Percentiles rank a stretch among this genome's conserved stretches.
phyloP scores from a whole-genome alignment of 2,888 invertebrate species.

The Diogma glabrata region DNA sequence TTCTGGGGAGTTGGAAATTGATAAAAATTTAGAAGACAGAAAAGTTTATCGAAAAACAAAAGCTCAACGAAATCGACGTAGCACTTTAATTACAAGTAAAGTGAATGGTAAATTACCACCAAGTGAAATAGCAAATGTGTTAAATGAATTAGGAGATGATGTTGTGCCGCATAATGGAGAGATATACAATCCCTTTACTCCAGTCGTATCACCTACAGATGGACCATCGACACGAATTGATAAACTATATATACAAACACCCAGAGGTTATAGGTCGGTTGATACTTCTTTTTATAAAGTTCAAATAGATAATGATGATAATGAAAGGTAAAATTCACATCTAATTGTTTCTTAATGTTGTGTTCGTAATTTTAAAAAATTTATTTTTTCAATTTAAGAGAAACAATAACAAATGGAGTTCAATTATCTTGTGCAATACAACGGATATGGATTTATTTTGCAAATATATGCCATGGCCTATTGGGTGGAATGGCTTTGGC shows the following conservation, averaged over 20 bases:
- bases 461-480: conserved; percentile 44
- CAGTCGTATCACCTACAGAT: conserved; percentile 37
- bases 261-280: conserved; percentile 37
- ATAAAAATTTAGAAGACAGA: conserved; percentile 35
- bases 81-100: conserved; percentile 32
- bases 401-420: conserved; percentile 24
- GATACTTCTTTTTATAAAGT: conserved; percentile 36
- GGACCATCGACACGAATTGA: conserved; percentile 35
- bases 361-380: background rate
- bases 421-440: conserved; percentile 38
- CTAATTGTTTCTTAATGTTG: no score
- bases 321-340: conserved; percentile 24
- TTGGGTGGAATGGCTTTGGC: conserved; percentile 41
- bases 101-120: conserved; percentile 32
- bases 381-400: no score
- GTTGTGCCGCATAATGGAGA: conserved; percentile 35
- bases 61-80: conserved; percentile 35
- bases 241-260: conserved; percentile 38
- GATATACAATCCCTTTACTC: conserved; percentile 39
- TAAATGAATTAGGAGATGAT: conserved; percentile 37
- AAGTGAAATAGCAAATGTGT: conserved; percentile 32
- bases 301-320: conserved; percentile 27
- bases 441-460: conserved; percentile 42
- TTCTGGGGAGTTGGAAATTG: conserved; percentile 36
- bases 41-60: conserved; percentile 36